These are phyloP conservation scores for Apotomis betuletana DNA, from an alignment of 2,888 invertebrate species.

Conservation along the genomic window DNA sequence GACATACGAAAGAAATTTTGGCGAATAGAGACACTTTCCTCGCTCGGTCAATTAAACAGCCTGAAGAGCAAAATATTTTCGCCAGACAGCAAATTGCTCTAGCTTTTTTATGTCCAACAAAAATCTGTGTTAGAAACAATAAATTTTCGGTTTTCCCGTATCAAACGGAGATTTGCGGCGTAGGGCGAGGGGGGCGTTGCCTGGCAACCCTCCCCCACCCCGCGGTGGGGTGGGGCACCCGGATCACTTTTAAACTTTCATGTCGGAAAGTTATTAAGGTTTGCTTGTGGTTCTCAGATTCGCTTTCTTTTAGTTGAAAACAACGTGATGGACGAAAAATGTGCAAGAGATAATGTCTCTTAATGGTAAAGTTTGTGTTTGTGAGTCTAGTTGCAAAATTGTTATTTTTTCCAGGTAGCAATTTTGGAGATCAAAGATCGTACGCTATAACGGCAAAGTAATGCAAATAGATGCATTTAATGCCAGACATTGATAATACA, in stretches of 20 bases:
- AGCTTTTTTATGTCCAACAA: slow-evolving; percentile 46
- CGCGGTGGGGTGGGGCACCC: slow-evolving; percentile 46
- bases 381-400: background rate
- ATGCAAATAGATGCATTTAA: too few species aligned
- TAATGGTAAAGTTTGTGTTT: slow-evolving; percentile 34
- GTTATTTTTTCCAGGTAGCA: too few species aligned
- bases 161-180: slow-evolving; percentile 79
- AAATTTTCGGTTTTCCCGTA: slow-evolving; percentile 72
- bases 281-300: slow-evolving; percentile 78
- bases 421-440: too few species aligned
- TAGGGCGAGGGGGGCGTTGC: slow-evolving; percentile 73
- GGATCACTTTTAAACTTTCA: slow-evolving; percentile 84
- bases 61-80: background rate
- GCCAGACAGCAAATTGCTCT: slow-evolving; percentile 17
- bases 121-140: slow-evolving; percentile 70
- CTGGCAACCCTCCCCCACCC: slow-evolving; percentile 65
- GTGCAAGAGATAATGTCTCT: slow-evolving; percentile 15
- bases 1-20: too few species aligned
- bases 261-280: slow-evolving; percentile 82
- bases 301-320: slow-evolving; percentile 75
- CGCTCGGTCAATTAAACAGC: background rate
- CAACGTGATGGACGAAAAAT: slow-evolving; percentile 50
- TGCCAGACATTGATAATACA: too few species aligned
- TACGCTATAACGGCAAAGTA: too few species aligned
- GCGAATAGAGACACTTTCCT: too few species aligned